Base-by-base conservation (phyloP, 2,888 invertebrate genomes). In the Dendrolimus houi region DNA sequence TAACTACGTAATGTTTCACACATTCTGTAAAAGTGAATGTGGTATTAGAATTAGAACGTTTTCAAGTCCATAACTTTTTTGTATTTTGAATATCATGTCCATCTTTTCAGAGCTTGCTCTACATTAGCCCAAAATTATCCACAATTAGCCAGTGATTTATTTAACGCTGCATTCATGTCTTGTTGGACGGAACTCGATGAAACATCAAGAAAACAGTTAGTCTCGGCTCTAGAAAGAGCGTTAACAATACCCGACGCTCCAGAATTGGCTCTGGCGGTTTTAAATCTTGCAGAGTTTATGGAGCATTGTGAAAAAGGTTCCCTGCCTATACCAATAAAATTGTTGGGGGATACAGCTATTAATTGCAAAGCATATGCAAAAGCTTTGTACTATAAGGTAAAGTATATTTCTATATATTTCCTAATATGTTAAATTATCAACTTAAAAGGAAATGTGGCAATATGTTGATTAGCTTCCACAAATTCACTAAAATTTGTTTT, bases 221-320 rank as follows among this genome's bases (percentile, higher is more conserved):
- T 98, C 3, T 89, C 93, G 52, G 95, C 96, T 47, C 85, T 99
- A 41, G 96, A 97, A 70, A 94, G 95, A 71, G 99, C 99, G 0
- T 87, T 99, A 12, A 93, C 94, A 63, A 96, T 97, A 0, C 97
- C 97, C 2, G 98, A 98, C 76, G 93, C 97, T 57, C 97, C 98
- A 0, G 99, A 99, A 82, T 95, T 99, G 41, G 97, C 98, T 0
- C 96, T 99, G 69, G 96, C 97, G 0, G 96, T 99, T 60, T 91
- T 99, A 12, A 99, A 99, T 87, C 89, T 99, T 62, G 99, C 99
- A 0, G 99, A 99, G 81, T 99, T 99, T 74, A 97, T 99, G 96
- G 99, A 99, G 74, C 99, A 99, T 79, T 99, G 99, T 72, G 99
- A 99, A 76, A 96, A 96, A 82, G 98, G 98, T 47, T 96, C 97